phyloP scores from a whole-genome alignment of 2,888 invertebrate genomes.

The Poecilus cupreus region DNA sequence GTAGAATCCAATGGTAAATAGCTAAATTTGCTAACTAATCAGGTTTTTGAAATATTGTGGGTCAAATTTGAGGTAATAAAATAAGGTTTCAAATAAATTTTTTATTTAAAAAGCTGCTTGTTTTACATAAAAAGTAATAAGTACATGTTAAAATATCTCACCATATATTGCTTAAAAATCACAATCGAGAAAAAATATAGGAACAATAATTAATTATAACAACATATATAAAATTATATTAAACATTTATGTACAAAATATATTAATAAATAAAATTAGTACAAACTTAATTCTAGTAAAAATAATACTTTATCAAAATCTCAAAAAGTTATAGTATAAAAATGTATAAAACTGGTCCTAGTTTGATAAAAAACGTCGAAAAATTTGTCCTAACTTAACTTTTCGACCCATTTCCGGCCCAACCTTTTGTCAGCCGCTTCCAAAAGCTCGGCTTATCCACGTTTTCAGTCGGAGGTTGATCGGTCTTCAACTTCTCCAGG shows the following conservation, averaged over 20 bases:
- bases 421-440: constrained; percentile 72
- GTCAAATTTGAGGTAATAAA: no score
- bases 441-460: constrained; percentile 72
- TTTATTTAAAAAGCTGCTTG: no score
- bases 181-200: not conserved
- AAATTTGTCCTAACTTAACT: constrained; percentile 7
- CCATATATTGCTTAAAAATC: not conserved
- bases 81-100: no score
- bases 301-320: not conserved
- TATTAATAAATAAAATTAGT: no score
- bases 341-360: no score
- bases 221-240: constrained; percentile 1
- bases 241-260: not conserved
- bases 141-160: not conserved
- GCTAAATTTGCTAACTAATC: no score
- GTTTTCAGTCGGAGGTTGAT: constrained; percentile 72
- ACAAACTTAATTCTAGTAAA: not conserved
- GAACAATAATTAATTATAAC: not conserved
- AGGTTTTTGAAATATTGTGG: no score
- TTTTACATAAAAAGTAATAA: not conserved
- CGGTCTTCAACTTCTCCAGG: constrained; percentile 72
- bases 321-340: not conserved
- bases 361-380: not conserved
- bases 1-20: no score
- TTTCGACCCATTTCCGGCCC: constrained; percentile 63